Conservation (phyloP, 2,113 vertebrate genomes). For the Anarhynchus alexandrinus region DNA sequence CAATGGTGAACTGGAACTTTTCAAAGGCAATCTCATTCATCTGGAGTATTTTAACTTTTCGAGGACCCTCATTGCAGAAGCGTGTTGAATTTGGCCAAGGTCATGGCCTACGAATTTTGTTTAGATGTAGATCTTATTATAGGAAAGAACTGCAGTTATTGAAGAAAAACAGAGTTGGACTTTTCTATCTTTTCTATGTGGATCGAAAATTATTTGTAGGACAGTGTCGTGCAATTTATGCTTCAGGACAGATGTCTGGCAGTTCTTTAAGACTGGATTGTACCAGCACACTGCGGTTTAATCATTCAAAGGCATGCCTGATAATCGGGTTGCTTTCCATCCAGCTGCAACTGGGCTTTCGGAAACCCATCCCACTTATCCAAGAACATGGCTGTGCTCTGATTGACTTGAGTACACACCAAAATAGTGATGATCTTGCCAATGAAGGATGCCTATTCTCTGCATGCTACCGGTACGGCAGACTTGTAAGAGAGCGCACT, state of each 20-base stretch:
- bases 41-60: background rate
- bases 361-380: background rate
- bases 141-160: background rate
- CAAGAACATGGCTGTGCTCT: fast-evolving
- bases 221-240: background rate
- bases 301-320: background rate
- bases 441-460: background rate
- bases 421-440: background rate
- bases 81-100: background rate
- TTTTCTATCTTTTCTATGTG: background rate
- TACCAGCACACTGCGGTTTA: background rate
- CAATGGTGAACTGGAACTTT: background rate
- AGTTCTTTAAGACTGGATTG: background rate
- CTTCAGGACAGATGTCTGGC: background rate
- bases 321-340: fast-evolving
- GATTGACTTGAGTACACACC: background rate
- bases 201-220: background rate
- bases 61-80: background rate
- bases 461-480: fast-evolving
- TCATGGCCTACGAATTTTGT: background rate
- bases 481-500: fast-evolving
- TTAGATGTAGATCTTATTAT: background rate
- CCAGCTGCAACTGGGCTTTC: background rate
- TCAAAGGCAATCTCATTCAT: background rate
- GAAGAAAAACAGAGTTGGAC: background rate